phyloP scores from a whole-genome alignment of 2,113 vertebrate genomes.

The Daboia siamensis region DNA sequence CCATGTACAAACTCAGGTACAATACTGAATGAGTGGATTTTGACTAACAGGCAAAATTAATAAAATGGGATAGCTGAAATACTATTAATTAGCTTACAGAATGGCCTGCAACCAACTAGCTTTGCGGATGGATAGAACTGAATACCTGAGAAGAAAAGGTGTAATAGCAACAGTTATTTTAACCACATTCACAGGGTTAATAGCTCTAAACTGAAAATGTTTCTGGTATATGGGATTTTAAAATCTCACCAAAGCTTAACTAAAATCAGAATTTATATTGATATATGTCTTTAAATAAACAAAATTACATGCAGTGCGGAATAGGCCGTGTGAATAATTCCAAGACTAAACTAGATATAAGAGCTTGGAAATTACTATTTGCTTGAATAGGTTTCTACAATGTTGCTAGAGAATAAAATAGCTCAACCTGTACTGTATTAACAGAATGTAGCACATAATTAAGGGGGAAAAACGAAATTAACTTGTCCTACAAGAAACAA shows the following conservation, averaged over 20 bases:
- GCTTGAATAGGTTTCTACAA: neutral
- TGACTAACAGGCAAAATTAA: neutral
- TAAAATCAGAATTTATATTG: neutral
- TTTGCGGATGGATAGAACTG: neutral
- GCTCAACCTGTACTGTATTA: neutral
- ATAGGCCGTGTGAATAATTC: neutral
- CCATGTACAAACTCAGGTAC: neutral
- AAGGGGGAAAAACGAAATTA: neutral
- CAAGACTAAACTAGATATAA: neutral
- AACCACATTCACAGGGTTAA: neutral
- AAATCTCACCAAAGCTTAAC: neutral
- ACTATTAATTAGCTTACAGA: neutral
- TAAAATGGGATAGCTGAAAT: neutral
- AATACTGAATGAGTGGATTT: neutral
- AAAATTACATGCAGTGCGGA: neutral
- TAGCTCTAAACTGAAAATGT: neutral
- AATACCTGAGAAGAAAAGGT: neutral
- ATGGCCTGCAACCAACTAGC: no score
- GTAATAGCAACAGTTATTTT: neutral
- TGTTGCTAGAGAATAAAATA: neutral
- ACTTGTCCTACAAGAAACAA: neutral
- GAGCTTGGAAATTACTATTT: neutral
- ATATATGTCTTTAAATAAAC: neutral
- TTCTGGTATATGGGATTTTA: neutral
- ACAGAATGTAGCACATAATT: neutral